A percentile compares a stretch with the other conserved stretches of the same genome.
phyloP scores from a whole-genome alignment of 1,140 invertebrate genomes.

The Probaryconus sp. region DNA sequence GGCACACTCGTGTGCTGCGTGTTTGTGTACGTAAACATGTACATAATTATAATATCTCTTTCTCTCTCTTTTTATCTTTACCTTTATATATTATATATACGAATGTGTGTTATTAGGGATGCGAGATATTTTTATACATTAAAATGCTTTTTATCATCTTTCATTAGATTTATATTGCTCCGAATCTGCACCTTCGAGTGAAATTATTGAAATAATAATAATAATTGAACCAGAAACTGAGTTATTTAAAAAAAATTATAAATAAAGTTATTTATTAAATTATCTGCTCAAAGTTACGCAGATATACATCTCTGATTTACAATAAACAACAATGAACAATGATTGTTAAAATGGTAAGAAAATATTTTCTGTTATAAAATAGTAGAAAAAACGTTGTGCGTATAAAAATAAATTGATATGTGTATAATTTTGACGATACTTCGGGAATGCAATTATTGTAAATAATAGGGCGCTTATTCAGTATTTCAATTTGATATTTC shows the following conservation, averaged over 20 bases:
- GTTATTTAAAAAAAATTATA: not conserved
- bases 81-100: constrained; percentile 28
- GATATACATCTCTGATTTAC: no score
- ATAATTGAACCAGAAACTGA: not conserved
- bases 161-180: constrained; percentile 18
- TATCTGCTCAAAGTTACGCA: no score
- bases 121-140: constrained; percentile 49
- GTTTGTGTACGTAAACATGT: constrained; percentile 51
- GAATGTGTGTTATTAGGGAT: constrained; percentile 58
- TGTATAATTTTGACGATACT: no score
- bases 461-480: not conserved
- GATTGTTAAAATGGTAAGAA: no score
- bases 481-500: not conserved
- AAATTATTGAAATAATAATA: not conserved
- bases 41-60: constrained; percentile 24
- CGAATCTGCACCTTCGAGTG: not conserved
- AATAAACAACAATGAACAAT: no score
- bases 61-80: constrained; percentile 42
- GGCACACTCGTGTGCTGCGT: constrained; percentile 34
- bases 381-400: no score
- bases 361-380: no score
- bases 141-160: constrained; percentile 10
- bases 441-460: no score
- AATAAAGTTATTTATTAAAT: no score
- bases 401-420: no score